A percentile compares a stretch with the other conserved stretches of the same genome.
Evolutionary conservation across 2,888 invertebrate genomes (phyloP).

Genomic region (Drosophila sordidapex): DNA sequence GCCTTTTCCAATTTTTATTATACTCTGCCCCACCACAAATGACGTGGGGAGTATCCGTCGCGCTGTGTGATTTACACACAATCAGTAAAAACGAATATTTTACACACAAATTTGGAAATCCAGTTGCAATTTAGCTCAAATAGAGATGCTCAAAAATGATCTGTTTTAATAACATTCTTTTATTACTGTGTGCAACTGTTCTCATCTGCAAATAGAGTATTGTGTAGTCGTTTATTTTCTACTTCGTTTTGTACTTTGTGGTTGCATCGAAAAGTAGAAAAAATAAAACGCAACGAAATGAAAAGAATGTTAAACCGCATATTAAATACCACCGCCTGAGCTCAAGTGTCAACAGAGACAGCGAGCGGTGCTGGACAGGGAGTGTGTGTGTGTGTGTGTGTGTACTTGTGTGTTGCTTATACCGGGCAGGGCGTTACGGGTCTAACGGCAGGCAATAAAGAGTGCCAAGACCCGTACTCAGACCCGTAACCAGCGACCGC

Average conservation of each 20-base stretch:
- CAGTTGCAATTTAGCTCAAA: not conserved
- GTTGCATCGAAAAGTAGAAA: constrained; percentile 34
- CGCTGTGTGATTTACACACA: not conserved
- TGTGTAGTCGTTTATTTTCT: not conserved
- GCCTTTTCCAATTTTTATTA: constrained; percentile 39
- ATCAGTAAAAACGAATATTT: not conserved
- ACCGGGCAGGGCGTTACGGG: constrained; percentile 26
- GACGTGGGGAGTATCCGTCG: not conserved
- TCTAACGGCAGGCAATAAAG: constrained; percentile 50
- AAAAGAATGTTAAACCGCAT: constrained; percentile 74
- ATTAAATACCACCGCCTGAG: constrained; percentile 83
- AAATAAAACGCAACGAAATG: constrained; percentile 53
- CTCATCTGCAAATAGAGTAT: not conserved
- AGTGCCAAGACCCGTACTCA: constrained; percentile 44
- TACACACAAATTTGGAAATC: not conserved
- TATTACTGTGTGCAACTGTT: not conserved
- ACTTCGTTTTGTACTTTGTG: constrained; percentile 13
- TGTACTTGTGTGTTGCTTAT: constrained; percentile 2
- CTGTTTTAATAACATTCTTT: not conserved
- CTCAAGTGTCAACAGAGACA: constrained; percentile 80
- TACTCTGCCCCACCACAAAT: not conserved
- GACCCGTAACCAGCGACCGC: constrained; percentile 63
- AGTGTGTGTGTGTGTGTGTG: constrained; percentile 4
- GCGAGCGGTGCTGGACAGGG: constrained; percentile 31
- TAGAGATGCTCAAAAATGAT: not conserved